Base-by-base conservation (phyloP, 2,797 vertebrate genomes). In the Synaphobranchus kaupii region DNA sequence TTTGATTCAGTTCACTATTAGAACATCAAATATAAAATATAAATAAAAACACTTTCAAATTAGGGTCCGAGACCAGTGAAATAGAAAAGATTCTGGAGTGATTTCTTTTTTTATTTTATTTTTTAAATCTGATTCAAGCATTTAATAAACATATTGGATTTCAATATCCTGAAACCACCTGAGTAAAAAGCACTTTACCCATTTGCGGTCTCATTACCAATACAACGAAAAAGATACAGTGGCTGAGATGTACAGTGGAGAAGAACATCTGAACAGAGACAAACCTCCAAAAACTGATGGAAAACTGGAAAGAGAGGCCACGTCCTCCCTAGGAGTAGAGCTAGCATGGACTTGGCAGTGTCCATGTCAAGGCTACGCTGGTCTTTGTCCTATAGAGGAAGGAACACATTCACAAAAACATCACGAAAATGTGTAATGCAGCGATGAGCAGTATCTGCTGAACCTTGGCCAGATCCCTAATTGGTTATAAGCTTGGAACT, bases 281-380 rank as follows among this genome's bases (percentile, higher is more conserved):
- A 90, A 96, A 99, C 98, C 98, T 99, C 98, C 91, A 99, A 93
- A 93, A 99, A 99, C 91, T 98, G 98, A 88, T 97, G 95, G 93
- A 99, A 99, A 90, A 98, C 96, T 80, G 98, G 97, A 94, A 99
- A 99, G 76, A 99, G 95, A 28, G 97, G 96, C 98, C 98, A 99
- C 4, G 97, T 98, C 91, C 97, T 97, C 85, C 96, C 98, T 8
- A 99, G 96, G 82, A 99, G 91, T 93, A 99, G 94, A 39, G 97
- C 97, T 94, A 99, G 93, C 98, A 99, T 99, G 89, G 97, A 98
- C 89, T 98, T 98, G 31, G 98, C 97, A 0, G 98, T 99, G 92
- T 99, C 98, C 91, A 99, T 98, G 95, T 99, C 98, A 93, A 99
- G 94, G 95, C 98, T 98, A 93, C 98, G 95, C 93, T 99, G 98